A percentile compares a stretch with the other conserved stretches of the same genome.
These are phyloP conservation scores for Anneissia japonica DNA, from an alignment of 35 echinoderm and acorn worm genomes.

Conservation along the genomic window DNA sequence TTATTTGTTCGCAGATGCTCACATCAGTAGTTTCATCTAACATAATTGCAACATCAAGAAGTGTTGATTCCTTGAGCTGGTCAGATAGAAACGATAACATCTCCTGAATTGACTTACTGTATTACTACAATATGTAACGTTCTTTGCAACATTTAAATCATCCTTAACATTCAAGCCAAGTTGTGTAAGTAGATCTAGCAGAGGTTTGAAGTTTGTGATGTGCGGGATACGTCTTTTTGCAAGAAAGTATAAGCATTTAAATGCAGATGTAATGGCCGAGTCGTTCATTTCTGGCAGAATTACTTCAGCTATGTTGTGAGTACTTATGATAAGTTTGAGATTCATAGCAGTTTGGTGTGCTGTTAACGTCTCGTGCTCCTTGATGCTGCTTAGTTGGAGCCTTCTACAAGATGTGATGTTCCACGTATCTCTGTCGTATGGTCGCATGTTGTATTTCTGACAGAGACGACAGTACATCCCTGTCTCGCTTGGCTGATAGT, in stretches of 20 bases:
- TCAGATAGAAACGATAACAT: constrained; percentile 34
- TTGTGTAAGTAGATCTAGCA: background rate
- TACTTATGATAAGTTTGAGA: background rate
- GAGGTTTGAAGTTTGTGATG: constrained; percentile 16
- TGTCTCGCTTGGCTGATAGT: constrained; percentile 2
- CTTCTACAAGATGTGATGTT: constrained; percentile 22
- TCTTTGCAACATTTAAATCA: constrained; percentile 10
- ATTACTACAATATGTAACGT: constrained; percentile 22
- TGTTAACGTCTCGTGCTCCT: constrained; percentile 24
- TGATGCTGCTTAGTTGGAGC: constrained; percentile 16
- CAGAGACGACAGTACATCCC: constrained; percentile 42
- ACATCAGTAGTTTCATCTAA: constrained; percentile 37
- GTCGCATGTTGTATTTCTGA: constrained; percentile 34
- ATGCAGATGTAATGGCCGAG: constrained; percentile 26
- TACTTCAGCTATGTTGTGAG: background rate
- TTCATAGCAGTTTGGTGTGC: constrained; percentile 5
- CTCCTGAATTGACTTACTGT: constrained; percentile 37
- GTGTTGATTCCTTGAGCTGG: constrained; percentile 12
- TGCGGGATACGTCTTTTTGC: constrained; percentile 16
- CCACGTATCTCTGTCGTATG: constrained; percentile 22
- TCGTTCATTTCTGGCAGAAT: constrained; percentile 1
- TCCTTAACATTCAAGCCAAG: background rate
- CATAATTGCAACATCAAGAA: constrained; percentile 28
- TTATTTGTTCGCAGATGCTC: constrained; percentile 22
- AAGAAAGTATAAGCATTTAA: constrained; percentile 33